A percentile compares a stretch with the other conserved stretches of the same genome.
Evolutionary conservation across 1,140 invertebrate genomes (phyloP).

Genomic region (Hycleus phaleratus): DNA sequence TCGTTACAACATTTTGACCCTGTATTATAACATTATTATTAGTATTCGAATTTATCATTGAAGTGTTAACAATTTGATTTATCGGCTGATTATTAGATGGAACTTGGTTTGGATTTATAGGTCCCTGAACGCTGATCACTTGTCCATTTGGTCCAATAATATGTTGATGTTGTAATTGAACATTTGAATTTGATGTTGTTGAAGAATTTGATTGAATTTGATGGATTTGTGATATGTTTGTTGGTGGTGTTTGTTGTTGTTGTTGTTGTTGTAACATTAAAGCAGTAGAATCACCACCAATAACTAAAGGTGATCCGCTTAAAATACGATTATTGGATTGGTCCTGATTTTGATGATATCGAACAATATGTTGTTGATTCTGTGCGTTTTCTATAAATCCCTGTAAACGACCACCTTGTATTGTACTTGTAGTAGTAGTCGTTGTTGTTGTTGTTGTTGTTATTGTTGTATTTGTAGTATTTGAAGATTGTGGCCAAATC

Average conservation of each 20-base stretch:
- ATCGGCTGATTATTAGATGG: not conserved
- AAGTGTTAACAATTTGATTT: slow-evolving; percentile 17
- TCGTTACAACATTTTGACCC: slow-evolving; percentile 24
- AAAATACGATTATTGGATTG: slow-evolving; percentile 20
- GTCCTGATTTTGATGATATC: slow-evolving; percentile 30
- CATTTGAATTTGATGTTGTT: slow-evolving; percentile 24
- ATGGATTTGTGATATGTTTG: slow-evolving; percentile 24
- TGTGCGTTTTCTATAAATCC: slow-evolving; percentile 18
- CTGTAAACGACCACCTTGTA: slow-evolving; percentile 19
- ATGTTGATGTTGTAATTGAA: slow-evolving; percentile 38
- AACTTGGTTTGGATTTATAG: slow-evolving; percentile 20
- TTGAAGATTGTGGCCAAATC: slow-evolving; percentile 20
- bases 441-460: no score
- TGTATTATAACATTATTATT: slow-evolving; percentile 21
- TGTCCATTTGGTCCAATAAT: slow-evolving; percentile 49
- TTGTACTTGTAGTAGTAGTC: not conserved
- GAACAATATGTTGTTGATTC: slow-evolving; percentile 23
- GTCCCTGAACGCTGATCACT: slow-evolving; percentile 47
- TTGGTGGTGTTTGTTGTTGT: slow-evolving; percentile 2
- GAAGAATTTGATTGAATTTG: slow-evolving; percentile 21
- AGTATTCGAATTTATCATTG: slow-evolving; percentile 8
- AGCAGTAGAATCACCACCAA: slow-evolving; percentile 31
- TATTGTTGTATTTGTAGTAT: not conserved
- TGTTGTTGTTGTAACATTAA: slow-evolving; percentile 30
- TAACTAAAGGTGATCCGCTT: slow-evolving; percentile 31